phyloP scores from a whole-genome alignment of 1,140 invertebrate genomes.

The Trichonephila clavipes region DNA sequence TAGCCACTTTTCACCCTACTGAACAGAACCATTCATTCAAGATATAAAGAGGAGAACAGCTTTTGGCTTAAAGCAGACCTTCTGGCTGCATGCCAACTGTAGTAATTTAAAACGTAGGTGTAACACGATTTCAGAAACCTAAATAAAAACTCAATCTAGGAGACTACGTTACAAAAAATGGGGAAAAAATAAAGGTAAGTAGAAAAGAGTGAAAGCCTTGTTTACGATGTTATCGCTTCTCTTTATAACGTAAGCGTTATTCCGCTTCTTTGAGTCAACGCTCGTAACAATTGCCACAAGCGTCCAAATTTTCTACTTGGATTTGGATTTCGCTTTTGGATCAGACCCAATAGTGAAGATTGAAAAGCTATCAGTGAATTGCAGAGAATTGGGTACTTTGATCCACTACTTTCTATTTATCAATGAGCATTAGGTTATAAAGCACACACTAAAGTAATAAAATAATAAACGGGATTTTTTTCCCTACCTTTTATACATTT shows the following conservation, averaged over 20 bases:
- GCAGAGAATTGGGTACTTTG: slow-evolving; percentile 13
- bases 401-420: slow-evolving; percentile 28
- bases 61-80: slow-evolving; percentile 11
- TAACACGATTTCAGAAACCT: slow-evolving; percentile 51
- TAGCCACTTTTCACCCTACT: slow-evolving; percentile 62
- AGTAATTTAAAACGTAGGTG: slow-evolving; percentile 73
- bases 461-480: neutral
- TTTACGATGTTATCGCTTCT: slow-evolving; percentile 69
- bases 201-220: slow-evolving; percentile 54
- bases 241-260: slow-evolving; percentile 69
- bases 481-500: neutral
- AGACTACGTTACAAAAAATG: slow-evolving; percentile 5
- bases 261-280: slow-evolving; percentile 55
- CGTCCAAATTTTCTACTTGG: neutral
- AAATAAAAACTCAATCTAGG: slow-evolving; percentile 44
- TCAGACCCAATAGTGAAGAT: slow-evolving; percentile 38
- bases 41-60: slow-evolving; percentile 22
- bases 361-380: slow-evolving; percentile 64
- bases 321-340: slow-evolving; percentile 54
- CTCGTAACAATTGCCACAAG: slow-evolving; percentile 49
- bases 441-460: neutral
- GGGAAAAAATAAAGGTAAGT: neutral
- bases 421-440: neutral
- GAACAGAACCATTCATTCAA: slow-evolving; percentile 71
- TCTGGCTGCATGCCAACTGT: slow-evolving; percentile 64